Base-by-base conservation (phyloP, 2,888 invertebrate genomes). In the Eupithecia pulchellata region DNA sequence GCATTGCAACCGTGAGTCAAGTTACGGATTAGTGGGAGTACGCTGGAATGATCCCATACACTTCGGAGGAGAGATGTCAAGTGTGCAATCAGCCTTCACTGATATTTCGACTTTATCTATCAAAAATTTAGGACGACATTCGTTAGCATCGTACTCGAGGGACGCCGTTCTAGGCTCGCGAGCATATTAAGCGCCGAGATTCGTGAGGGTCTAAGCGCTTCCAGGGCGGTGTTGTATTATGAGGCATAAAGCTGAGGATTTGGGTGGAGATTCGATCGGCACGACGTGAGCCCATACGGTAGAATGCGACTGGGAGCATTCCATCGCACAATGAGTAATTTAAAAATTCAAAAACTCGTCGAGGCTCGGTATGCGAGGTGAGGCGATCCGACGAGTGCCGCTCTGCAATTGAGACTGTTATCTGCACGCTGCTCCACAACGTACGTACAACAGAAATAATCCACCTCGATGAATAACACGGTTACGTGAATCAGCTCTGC, bases 321-420 rank as follows among this genome's bases (percentile, higher is more conserved):
- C 92, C 94, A 92, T 92, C 88, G 92, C 85, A 94, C 94, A 94
- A 94, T 94, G 94, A 94, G 94, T 93, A 94, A 94, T 94, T 94
- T 94, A 94, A 94, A 94, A 94, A 94, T 94, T 94, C 93, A 94
- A 93, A 94, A 94, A 93, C 93, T 93, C 94, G 93, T 92, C 92
- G 92, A 86, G 91, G 80, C 88, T 86, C 84, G 87, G 84, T 86
- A 86, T 89, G 86, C 88, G 89, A 89, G 87, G 89, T 87, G 90
- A 89, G 87, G 89, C 89, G 89, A 90, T 90, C 86, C 89, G 87
- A 87, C 89, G 87, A 91, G 90, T 87, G 86, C 87, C 81, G 86
- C 88, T 87, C 86, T 88, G 92, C 91, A 93, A 93, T 93, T 89
- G 92, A 91, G 89, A 91, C 90, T 89, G 91, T 90, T 92, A 90